phyloP scores from a whole-genome alignment of 1,140 invertebrate genomes.

The Ceratina australensis region DNA sequence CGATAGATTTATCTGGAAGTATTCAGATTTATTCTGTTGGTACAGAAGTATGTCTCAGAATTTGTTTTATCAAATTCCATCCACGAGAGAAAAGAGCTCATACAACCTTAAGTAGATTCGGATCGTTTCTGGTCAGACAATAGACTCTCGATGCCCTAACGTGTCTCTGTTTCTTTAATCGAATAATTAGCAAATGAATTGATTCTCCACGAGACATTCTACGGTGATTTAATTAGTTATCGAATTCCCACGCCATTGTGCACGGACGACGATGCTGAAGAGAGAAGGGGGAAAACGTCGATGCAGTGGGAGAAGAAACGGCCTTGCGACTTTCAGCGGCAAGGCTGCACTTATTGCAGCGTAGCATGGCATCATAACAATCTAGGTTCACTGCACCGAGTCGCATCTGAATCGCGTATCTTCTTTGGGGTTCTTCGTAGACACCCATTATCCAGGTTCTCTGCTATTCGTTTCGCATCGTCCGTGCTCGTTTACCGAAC shows the following conservation, averaged over 20 bases:
- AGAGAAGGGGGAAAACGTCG: conserved; percentile 31
- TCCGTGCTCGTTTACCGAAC: background rate
- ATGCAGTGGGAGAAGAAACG: conserved; percentile 59
- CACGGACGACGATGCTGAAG: background rate
- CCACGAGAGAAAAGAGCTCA: no score
- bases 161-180: no score
- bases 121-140: no score
- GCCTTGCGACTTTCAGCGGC: conserved; percentile 65
- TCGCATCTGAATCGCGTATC: conserved; percentile 2
- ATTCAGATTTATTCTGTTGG: no score
- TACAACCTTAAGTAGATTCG: no score
- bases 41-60: no score
- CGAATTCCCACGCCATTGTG: conserved; percentile 21
- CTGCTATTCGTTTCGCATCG: background rate
- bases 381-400: conserved; percentile 57
- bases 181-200: no score
- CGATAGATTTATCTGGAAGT: no score
- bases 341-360: conserved; percentile 60
- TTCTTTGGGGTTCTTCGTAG: background rate
- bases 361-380: conserved; percentile 51
- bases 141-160: no score
- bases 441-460: background rate
- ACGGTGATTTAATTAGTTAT: background rate
- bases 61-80: no score
- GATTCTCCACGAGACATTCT: background rate